Percentiles rank a stretch among this genome's conserved stretches.
Conservation (phyloP, 1,140 invertebrate genomes). For the Trigoniulus corallinus region DNA sequence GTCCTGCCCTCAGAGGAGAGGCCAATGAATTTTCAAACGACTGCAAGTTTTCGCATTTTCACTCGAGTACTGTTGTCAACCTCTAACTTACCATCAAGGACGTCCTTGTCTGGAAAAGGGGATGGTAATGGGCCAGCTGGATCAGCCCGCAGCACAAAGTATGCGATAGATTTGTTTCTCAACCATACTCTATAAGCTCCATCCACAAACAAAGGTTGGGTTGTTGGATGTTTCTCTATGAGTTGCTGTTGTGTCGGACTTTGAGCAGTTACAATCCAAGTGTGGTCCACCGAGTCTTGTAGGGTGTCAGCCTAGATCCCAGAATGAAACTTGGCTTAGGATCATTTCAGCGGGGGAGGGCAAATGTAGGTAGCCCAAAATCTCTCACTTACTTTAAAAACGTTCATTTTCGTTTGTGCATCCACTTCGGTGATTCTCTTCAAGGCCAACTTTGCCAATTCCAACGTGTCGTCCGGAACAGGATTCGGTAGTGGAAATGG, state of each 20-base stretch:
- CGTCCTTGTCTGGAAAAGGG: slow-evolving; percentile 23
- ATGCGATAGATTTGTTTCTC: slow-evolving; percentile 50
- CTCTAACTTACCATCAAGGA: slow-evolving; percentile 52
- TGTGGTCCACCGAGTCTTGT: slow-evolving; percentile 62
- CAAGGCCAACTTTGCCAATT: slow-evolving; percentile 72
- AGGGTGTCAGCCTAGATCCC: too few species aligned
- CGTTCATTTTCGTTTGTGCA: slow-evolving; percentile 44
- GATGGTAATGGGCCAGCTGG: slow-evolving; percentile 21
- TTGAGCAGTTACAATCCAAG: slow-evolving; percentile 86
- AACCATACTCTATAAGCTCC: slow-evolving; percentile 74
- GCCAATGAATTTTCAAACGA: too few species aligned
- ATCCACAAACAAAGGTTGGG: slow-evolving; percentile 64
- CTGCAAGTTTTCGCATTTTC: too few species aligned
- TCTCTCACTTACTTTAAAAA: slow-evolving; percentile 56
- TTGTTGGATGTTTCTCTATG: slow-evolving; percentile 45
- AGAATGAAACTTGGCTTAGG: too few species aligned
- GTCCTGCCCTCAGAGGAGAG: too few species aligned
- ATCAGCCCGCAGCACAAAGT: slow-evolving; percentile 67
- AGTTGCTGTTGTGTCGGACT: slow-evolving; percentile 57
- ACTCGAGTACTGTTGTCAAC: slow-evolving; percentile 28
- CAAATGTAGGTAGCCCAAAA: too few species aligned
- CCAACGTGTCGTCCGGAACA: slow-evolving; percentile 49
- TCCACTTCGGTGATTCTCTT: slow-evolving; percentile 76
- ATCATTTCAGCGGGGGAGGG: too few species aligned
- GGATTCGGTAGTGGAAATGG: slow-evolving; percentile 70